Evolutionary conservation across 2,113 vertebrate species (phyloP), one percentile per base, ranked within the genome.

Genomic region (Malaclemys terrapin): DNA sequence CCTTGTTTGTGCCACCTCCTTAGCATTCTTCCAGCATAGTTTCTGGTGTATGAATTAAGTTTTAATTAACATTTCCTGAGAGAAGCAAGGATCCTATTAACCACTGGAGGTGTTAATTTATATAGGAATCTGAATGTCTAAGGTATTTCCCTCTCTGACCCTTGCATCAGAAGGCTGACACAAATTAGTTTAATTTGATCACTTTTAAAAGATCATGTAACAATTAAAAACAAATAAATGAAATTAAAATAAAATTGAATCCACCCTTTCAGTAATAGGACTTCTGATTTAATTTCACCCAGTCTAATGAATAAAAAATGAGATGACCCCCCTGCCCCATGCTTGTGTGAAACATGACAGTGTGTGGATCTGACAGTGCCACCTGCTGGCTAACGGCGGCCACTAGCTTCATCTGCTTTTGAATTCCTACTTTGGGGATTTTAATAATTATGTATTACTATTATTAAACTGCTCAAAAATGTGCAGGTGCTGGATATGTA

Each of bases 251-350:
- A 85, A 96, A 98, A 98, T 98, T 97, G 75, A 97, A 98, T 95
- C 96, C 93, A 91, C 78, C 79, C 42, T 1, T 97, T 97, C 94
- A 93, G 93, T 95, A 94, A 96, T 91, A 89, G 4, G 84, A 86
- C 85, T 96, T 96, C 75, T 82, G 97, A 98, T 98, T 98, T 95
- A 94, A 98, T 98, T 98, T 98, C 94, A 97, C 96, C 75, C 95
- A 91, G 89, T 54, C 85, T 97, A 96, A 96, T 97, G 97, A 98
- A 97, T 96, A 94, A 80, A 85, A 93, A 96, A 98, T 88, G 52
- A 97, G 93, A 88, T 56, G 59, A 82, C 57, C 47, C 20, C 3
- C 13, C 38, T 6, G 9, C 53, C 56, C 35, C 22, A 85, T 84
- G 56, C 82, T 92, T 20, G 5, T 89, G 72, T 1, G 27, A n/a